phyloP scores from a whole-genome alignment of 2,888 invertebrate genomes.

The Rapana venosa region DNA sequence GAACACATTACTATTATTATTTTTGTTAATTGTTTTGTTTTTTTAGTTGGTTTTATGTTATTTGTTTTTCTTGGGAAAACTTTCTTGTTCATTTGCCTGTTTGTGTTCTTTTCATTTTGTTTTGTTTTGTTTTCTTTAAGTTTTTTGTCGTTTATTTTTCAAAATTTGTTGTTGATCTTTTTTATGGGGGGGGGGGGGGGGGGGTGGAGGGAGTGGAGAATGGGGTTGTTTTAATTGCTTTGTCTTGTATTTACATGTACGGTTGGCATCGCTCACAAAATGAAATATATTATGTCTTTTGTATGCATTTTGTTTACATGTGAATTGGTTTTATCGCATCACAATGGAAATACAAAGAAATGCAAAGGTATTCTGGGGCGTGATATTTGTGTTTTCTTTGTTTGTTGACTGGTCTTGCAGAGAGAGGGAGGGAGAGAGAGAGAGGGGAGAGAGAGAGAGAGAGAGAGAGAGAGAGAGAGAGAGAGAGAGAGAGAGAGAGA shows the following conservation, averaged over 20 bases:
- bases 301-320: neutral
- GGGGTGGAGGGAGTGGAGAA: neutral
- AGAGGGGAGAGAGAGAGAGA: neutral
- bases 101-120: neutral
- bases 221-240: neutral
- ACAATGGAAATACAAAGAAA: neutral
- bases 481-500: neutral
- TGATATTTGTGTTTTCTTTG: neutral
- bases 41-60: neutral
- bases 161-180: neutral
- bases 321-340: neutral
- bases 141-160: neutral
- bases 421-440: too few species aligned
- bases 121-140: neutral
- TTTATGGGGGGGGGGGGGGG: neutral
- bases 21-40: neutral
- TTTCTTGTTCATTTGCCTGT: neutral
- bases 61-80: neutral
- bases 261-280: neutral
- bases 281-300: neutral
- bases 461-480: slow-evolving; percentile 15
- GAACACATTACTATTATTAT: too few species aligned
- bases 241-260: neutral
- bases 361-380: neutral
- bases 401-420: neutral